These are phyloP conservation scores for Sitta europaea DNA, from an alignment of 2,113 vertebrate genomes.

Conservation along the genomic window DNA sequence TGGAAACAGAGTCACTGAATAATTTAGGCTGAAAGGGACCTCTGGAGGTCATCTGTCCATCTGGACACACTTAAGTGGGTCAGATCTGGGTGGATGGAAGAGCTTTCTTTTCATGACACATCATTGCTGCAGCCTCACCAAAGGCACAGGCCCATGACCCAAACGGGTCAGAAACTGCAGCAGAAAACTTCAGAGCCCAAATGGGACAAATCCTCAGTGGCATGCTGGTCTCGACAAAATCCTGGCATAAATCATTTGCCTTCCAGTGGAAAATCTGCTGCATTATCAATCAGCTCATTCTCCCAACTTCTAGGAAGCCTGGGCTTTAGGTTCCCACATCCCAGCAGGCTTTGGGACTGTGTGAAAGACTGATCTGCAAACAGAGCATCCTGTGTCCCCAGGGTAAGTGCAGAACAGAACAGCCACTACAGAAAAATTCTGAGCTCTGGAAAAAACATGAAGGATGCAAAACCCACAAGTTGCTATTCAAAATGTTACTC, in stretches of 20 bases:
- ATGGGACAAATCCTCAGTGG: background rate
- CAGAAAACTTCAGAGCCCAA: background rate
- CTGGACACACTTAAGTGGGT: slow-evolving; percentile 12
- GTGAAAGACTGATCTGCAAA: background rate
- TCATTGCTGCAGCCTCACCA: background rate
- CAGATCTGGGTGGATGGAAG: background rate
- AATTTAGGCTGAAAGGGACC: slow-evolving; percentile 48
- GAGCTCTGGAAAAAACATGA: accelerated
- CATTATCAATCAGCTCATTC: background rate
- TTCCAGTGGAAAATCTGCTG: background rate
- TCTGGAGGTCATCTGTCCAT: slow-evolving; percentile 52
- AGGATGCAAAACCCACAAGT: background rate
- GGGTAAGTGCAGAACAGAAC: background rate
- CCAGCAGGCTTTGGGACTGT: background rate
- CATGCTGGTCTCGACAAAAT: background rate
- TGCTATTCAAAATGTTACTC: background rate
- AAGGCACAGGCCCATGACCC: background rate
- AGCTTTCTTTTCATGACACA: background rate
- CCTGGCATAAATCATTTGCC: background rate
- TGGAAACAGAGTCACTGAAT: slow-evolving; percentile 21
- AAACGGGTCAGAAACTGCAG: background rate
- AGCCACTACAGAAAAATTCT: background rate
- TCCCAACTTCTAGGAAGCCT: background rate
- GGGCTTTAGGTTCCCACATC: background rate
- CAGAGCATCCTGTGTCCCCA: background rate